These are phyloP conservation scores for Cotesia congregata DNA, from an alignment of 2,888 invertebrate genomes.

Conservation along the genomic window DNA sequence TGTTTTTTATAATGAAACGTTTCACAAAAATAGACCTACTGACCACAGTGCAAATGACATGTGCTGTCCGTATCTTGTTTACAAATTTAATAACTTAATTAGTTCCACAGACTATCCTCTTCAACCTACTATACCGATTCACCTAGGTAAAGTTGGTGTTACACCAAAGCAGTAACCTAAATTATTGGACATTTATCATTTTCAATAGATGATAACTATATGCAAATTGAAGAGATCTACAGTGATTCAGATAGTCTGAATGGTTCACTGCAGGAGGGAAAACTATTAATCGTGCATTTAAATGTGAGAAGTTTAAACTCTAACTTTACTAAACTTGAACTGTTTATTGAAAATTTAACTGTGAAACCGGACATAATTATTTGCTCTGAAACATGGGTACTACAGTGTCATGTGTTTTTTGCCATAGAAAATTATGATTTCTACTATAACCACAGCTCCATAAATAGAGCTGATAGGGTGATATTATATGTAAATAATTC, in stretches of 20 bases:
- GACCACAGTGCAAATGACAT: constrained; percentile 17
- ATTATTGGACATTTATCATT: not conserved
- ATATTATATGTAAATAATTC: constrained; percentile 36
- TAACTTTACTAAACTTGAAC: constrained; percentile 19
- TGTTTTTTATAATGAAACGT: constrained; percentile 1
- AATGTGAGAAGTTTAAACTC: constrained; percentile 36
- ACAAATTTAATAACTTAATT: not conserved
- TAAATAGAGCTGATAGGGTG: constrained; percentile 39
- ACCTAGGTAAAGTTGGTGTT: not conserved
- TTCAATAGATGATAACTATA: not conserved
- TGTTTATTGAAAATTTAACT: constrained; percentile 9
- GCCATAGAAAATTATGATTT: constrained; percentile 14
- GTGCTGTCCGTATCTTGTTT: not conserved
- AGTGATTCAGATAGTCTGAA: not conserved
- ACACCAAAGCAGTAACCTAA: not conserved
- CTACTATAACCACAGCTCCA: constrained; percentile 34
- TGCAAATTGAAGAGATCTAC: not conserved
- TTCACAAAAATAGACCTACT: not conserved
- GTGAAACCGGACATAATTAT: constrained; percentile 37
- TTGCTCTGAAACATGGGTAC: constrained; percentile 36
- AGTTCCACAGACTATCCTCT: constrained; percentile 18
- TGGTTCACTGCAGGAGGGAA: not conserved
- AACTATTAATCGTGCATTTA: constrained; percentile 26
- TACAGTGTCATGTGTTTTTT: constrained; percentile 14
- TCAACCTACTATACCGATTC: not conserved